These are phyloP conservation scores for Scomber scombrus DNA, from an alignment of 2,113 vertebrate genomes.

Conservation along the genomic window DNA sequence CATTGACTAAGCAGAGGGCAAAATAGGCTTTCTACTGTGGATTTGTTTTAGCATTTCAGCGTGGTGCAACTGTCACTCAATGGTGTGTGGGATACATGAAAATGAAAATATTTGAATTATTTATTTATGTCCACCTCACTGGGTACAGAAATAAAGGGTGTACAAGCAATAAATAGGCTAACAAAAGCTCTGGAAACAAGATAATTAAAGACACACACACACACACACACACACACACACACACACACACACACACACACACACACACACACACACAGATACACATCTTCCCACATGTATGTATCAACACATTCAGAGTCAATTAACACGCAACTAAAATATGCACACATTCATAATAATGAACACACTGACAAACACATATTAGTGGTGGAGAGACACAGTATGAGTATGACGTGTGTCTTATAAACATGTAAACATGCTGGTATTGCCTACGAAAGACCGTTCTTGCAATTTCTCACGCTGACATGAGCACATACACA, in stretches of 20 bases:
- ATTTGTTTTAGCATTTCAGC: constrained; percentile 58
- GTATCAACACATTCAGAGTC: neutral
- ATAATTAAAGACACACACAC: constrained; percentile 15
- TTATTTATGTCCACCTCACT: constrained; percentile 47
- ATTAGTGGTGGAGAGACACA: neutral
- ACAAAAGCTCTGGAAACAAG: constrained; percentile 51
- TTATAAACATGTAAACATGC: constrained; percentile 10
- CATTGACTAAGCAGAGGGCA: constrained; percentile 52
- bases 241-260: neutral
- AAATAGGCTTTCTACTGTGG: constrained; percentile 63
- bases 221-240: neutral
- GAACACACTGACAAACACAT: neutral
- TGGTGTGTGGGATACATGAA: constrained; percentile 40
- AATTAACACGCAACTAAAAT: neutral
- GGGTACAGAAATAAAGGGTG: constrained; percentile 42
- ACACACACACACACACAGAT: neutral
- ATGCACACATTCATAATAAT: constrained; percentile 17
- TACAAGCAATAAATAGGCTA: constrained; percentile 39
- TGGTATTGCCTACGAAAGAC: constrained; percentile 33
- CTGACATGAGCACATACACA: constrained; percentile 51
- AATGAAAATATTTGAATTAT: constrained; percentile 67
- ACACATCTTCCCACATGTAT: neutral
- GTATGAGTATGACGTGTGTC: constrained; percentile 14
- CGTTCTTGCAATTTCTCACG: constrained; percentile 74
- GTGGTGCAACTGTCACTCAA: constrained; percentile 56